phyloP scores from a whole-genome alignment of 2,888 invertebrate genomes.

The Pocota personata region DNA sequence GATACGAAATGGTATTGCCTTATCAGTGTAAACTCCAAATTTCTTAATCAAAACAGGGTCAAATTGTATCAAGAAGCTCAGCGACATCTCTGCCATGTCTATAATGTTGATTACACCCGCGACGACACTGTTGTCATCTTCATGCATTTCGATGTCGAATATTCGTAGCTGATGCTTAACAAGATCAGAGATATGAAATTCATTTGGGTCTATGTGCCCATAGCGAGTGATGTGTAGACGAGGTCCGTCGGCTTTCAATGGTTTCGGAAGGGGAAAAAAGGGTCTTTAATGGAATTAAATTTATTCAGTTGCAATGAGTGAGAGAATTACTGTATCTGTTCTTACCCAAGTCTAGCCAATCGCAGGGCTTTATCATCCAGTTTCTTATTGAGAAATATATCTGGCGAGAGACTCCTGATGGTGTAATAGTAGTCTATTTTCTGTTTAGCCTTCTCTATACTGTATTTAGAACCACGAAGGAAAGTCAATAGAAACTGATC shows the following conservation, averaged over 20 bases:
- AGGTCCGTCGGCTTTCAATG: constrained; percentile 81
- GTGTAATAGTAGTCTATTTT: constrained; percentile 86
- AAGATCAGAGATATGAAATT: constrained; percentile 82
- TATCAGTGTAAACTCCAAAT: constrained; percentile 83
- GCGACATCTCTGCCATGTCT: constrained; percentile 84
- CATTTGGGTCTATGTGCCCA: constrained; percentile 81
- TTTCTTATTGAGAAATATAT: constrained; percentile 83
- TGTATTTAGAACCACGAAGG: constrained; percentile 84
- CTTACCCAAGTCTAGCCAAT: constrained; percentile 81
- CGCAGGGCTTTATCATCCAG: constrained; percentile 76
- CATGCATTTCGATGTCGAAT: constrained; percentile 84
- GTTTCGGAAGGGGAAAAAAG: constrained; percentile 75
- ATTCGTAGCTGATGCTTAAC: constrained; percentile 84
- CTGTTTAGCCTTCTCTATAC: constrained; percentile 84
- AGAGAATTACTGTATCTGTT: not conserved
- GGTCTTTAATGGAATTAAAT: constrained; percentile 69
- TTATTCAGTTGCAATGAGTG: not conserved
- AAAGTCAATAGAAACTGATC: constrained; percentile 84
- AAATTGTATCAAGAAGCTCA: constrained; percentile 84
- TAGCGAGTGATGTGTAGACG: constrained; percentile 83
- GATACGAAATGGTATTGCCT: constrained; percentile 85
- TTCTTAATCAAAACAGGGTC: constrained; percentile 84
- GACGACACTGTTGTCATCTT: constrained; percentile 84
- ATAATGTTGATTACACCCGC: constrained; percentile 83
- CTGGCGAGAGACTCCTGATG: constrained; percentile 84